Evolutionary conservation across 2,797 vertebrate species (phyloP), one percentile per base, ranked within the genome.

Genomic region (Phylloscopus collybita): DNA sequence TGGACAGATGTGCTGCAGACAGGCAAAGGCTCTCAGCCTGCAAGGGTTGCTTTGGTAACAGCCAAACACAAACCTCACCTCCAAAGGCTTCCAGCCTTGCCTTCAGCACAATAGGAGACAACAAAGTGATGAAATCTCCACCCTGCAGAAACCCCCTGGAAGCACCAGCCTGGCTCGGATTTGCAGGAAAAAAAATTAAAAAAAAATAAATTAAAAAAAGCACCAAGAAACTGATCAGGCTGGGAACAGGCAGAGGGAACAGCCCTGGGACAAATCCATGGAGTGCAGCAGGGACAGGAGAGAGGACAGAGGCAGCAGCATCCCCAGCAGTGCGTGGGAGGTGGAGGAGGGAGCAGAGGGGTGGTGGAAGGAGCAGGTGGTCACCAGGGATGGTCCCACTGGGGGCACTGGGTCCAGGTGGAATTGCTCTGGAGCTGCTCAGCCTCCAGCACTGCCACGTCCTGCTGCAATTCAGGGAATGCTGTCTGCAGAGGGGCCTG

Each of bases 1-100:
- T 18, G 45, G 49, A 54, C 95, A 96, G 93, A 92, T 94, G 90
- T 86, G 85, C 88, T 5, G 3, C 70, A 57, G 81, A 10, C 57
- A 60, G 40, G 45, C 23, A 47, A 16, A 40, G 61, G 38, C 72
- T 91, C 38, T 59, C 69, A 25, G 84, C 74, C 78, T 20, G 75
- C 66, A 0, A 6, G 34, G 11, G 90, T 90, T 92, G 85, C 91
- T 85, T 26, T 60, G 81, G 89, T 49, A 91, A 93, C 81, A 11
- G 3, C 47, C 59, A 76, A 73, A 89, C 89, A 95, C 73, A 96
- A 85, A 85, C 71, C 71, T 96, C 84, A 79, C 66, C 84, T 93
- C 81, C 42, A 57, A 17, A 42, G 51, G 44, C 79, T 72, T 44
- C 27, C 6, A 64, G 79, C 27, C 26, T 26, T 32, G 26, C 54